A percentile compares a stretch with the other conserved stretches of the same genome.
These are phyloP conservation scores for Perodicticus potto DNA, from an alignment of 2,797 vertebrate species.

Conservation along the genomic window DNA sequence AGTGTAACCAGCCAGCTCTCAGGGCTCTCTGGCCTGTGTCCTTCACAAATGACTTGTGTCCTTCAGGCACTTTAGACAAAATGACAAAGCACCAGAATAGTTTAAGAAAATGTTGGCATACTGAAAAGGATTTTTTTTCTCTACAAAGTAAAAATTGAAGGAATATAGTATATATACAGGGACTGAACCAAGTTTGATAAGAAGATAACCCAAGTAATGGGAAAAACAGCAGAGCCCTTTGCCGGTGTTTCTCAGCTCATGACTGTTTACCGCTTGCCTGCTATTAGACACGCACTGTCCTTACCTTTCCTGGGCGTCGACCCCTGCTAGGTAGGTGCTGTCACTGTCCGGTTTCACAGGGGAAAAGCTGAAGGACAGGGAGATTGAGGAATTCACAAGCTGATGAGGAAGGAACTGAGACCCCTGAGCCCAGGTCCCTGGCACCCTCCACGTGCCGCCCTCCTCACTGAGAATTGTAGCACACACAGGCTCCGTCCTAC, in stretches of 20 bases:
- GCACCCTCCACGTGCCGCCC: too few species aligned
- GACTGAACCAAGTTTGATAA: background rate
- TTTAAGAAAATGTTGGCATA: background rate
- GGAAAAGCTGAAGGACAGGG: background rate
- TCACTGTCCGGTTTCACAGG: background rate
- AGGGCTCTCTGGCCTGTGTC: background rate
- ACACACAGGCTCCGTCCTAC: background rate
- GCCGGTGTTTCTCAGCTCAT: fast-evolving
- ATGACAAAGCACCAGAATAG: background rate
- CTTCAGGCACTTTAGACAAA: conserved; percentile 62
- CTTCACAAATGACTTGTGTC: conserved; percentile 85
- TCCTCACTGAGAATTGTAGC: background rate
- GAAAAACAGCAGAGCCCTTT: background rate
- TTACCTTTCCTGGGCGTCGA: fast-evolving
- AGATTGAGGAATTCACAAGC: too few species aligned
- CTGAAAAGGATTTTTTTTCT: background rate
- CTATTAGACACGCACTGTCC: fast-evolving
- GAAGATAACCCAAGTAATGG: background rate
- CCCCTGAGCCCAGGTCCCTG: fast-evolving
- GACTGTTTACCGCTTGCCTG: fast-evolving
- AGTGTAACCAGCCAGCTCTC: background rate
- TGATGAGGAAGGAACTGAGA: fast-evolving
- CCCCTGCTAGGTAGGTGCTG: fast-evolving
- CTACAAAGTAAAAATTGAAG: background rate
- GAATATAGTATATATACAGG: background rate